Evolutionary conservation across 2,888 invertebrate species (phyloP), one percentile per base, ranked within the genome.

Genomic region (Thera obeliscata): DNA sequence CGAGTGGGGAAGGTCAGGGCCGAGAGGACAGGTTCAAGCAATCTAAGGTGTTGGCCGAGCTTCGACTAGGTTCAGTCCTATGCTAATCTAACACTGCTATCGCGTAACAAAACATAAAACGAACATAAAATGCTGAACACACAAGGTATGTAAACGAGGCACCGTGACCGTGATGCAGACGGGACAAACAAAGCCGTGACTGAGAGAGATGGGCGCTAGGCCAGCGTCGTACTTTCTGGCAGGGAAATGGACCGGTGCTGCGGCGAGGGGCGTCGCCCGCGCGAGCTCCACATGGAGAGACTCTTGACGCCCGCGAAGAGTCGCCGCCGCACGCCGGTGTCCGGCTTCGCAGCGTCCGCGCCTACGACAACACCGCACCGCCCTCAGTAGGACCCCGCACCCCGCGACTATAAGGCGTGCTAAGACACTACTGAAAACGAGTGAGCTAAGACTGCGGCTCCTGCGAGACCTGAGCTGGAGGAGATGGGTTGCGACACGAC

Each of bases 191-290:
- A 93, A 92, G 93, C 88, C 83, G 90, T 90, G 89, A 84, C 86
- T 87, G 83, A 89, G 85, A 88, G 87, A 88, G 48, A 33, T 48
- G 33, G 58, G 87, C 87, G 84, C 55, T 90, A 90, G 86, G 83
- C 82, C 85, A 83, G 87, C 67, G 61, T 89, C 95, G 95, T 97
- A 97, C 97, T 97, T 96, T 97, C 97, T 88, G 97, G 97, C 92
- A 97, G 95, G 89, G 97, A 97, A 95, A 96, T 96, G 94, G 97
- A 97, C 88, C 96, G 96, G 94, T 96, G 96, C 91, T 96, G 96
- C 81, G 96, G 95, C 81, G 96, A 96, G 86, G 95, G 95, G 85
- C 95, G 95, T 85, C 95, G 94, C 74, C 93, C 91, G 83, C 96
- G 95, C 83, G 96, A 94, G 85, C 96, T 96, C 94, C 96, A 96